Conservation (phyloP, 2,888 invertebrate species). For the Incurvaria masculella region DNA sequence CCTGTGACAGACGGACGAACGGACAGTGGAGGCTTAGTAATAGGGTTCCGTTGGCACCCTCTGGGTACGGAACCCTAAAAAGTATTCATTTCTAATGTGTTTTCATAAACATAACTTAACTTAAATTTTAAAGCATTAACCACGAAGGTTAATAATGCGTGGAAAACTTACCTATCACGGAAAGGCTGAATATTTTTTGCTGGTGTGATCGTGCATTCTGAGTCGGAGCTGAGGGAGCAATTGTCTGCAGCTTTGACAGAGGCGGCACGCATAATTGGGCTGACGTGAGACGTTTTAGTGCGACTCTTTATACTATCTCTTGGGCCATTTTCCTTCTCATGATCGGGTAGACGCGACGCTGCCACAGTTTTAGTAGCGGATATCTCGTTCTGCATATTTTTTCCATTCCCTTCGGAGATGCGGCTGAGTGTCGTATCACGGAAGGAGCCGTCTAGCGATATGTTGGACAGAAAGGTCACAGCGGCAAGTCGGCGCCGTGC, state of each 20-base stretch:
- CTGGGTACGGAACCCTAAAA: no score
- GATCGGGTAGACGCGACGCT: conserved; percentile 17
- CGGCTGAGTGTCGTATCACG: conserved; percentile 59
- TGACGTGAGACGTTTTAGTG: conserved; percentile 30
- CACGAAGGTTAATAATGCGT: conserved; percentile 7
- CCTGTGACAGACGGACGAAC: no score
- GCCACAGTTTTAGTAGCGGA: conserved; percentile 4
- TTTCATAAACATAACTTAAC: no score
- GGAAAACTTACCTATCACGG: conserved; percentile 58
- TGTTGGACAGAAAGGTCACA: conserved; percentile 91
- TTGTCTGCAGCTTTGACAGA: conserved; percentile 33
- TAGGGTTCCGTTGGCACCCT: no score
- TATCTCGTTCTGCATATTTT: conserved; percentile 11
- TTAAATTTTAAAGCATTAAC: no score
- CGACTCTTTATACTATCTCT: conserved; percentile 32
- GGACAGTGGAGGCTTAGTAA: no score
- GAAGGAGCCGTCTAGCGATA: conserved; percentile 89
- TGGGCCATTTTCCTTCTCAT: conserved; percentile 26
- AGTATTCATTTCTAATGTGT: no score
- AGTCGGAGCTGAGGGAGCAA: conserved; percentile 70
- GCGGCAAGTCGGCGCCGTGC: conserved; percentile 88
- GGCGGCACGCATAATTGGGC: conserved; percentile 33
- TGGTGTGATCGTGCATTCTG: conserved; percentile 67
- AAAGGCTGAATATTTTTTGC: conserved; percentile 53
- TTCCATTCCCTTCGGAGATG: conserved; percentile 20